Evolutionary conservation across 1,140 invertebrate species (phyloP).

Genomic region (Gryon sp.): DNA sequence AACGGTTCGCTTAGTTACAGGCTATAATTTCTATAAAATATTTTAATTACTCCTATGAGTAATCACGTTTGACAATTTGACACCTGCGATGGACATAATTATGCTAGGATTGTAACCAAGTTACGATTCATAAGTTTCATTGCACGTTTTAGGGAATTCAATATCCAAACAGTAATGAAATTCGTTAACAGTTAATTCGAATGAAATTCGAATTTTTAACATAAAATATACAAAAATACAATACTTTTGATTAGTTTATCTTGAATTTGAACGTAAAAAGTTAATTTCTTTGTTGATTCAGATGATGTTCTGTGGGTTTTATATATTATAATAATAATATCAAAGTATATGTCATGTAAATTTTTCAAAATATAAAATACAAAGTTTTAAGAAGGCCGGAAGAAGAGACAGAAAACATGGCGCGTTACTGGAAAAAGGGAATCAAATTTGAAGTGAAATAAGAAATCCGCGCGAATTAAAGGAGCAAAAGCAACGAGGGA

Average conservation of each 20-base stretch:
- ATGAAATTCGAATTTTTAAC: slow-evolving; percentile 19
- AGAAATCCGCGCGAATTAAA: slow-evolving; percentile 10
- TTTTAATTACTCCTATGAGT: slow-evolving; percentile 49
- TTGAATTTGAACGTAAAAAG: too few relatives aligned
- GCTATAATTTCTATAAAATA: slow-evolving; percentile 52
- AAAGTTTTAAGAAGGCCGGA: too few relatives aligned
- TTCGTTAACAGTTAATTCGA: too few relatives aligned
- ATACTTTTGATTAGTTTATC: too few relatives aligned
- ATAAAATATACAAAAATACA: too few relatives aligned
- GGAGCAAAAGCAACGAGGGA: slow-evolving; percentile 2
- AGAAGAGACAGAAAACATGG: not conserved
- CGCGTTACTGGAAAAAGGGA: slow-evolving; percentile 1
- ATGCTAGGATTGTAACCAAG: slow-evolving; percentile 16
- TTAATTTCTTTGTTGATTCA: too few relatives aligned
- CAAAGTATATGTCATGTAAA: too few relatives aligned
- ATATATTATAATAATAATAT: too few relatives aligned
- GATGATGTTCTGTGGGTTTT: too few relatives aligned
- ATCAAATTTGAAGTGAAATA: slow-evolving; percentile 12
- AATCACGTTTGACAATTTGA: slow-evolving; percentile 29
- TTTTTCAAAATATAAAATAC: too few relatives aligned
- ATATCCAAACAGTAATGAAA: too few relatives aligned
- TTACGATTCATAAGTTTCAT: slow-evolving; percentile 46
- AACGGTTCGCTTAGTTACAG: slow-evolving; percentile 7
- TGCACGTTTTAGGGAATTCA: slow-evolving; percentile 2
- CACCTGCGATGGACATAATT: slow-evolving; percentile 51